These are phyloP conservation scores for Rhagologus leucostigma DNA, from an alignment of 2,113 vertebrate genomes.

Conservation along the genomic window DNA sequence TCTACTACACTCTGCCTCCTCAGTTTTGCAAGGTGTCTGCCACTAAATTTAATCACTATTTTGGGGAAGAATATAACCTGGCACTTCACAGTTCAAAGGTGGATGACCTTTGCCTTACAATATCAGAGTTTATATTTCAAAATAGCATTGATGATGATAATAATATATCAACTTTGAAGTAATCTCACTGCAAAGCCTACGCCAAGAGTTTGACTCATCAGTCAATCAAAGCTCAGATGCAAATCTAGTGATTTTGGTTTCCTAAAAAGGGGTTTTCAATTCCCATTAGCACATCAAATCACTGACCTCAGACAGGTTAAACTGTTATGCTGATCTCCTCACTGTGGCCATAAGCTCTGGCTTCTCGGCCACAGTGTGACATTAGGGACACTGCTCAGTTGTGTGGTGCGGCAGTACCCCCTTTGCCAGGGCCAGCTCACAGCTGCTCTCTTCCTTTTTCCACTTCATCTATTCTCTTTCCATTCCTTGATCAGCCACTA, in stretches of 20 bases:
- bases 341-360: background rate
- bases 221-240: slow-evolving; percentile 29
- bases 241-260: background rate
- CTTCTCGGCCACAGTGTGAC: background rate
- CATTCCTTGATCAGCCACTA: background rate
- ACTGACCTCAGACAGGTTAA: background rate
- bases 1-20: background rate
- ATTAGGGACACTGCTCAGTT: background rate
- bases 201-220: slow-evolving; percentile 45
- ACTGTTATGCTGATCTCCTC: background rate
- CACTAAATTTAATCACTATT: background rate
- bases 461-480: background rate
- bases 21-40: background rate
- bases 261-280: background rate
- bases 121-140: background rate
- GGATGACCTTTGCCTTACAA: slow-evolving; percentile 2
- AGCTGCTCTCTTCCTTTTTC: background rate
- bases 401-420: background rate
- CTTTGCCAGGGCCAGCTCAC: background rate
- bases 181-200: slow-evolving; percentile 23
- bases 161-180: slow-evolving; percentile 15
- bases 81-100: background rate
- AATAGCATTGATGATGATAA: slow-evolving; percentile 15
- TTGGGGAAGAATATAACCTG: background rate
- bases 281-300: background rate